Conservation (phyloP, 2,797 vertebrate genomes). For the Sebastes umbrosus region DNA sequence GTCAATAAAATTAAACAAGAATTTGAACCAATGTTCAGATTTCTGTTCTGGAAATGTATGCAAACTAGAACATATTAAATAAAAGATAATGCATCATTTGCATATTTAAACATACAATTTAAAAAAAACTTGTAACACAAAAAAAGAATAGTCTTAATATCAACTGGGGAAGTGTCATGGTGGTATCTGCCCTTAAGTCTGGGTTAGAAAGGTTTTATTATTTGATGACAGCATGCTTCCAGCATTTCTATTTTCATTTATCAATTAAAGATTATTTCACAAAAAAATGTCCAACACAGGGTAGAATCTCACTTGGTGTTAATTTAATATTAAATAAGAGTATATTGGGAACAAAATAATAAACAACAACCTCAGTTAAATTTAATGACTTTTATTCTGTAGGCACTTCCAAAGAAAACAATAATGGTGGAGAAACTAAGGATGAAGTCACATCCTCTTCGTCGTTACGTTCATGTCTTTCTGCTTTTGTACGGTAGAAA, state of each 20-base stretch:
- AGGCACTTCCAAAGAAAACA: slow-evolving; percentile 68
- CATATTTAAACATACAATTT: too few species aligned
- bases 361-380: neutral
- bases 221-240: neutral
- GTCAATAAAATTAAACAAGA: too few species aligned
- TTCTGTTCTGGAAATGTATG: too few species aligned
- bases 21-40: too few species aligned
- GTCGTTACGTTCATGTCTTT: slow-evolving; percentile 12
- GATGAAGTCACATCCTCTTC: slow-evolving; percentile 31
- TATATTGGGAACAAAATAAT: neutral
- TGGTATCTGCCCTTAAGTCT: neutral
- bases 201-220: neutral
- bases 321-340: neutral
- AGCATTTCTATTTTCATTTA: neutral
- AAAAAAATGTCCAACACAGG: neutral
- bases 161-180: accelerated
- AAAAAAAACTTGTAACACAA: too few species aligned
- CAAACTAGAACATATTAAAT: too few species aligned
- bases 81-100: too few species aligned
- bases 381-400: slow-evolving; percentile 26
- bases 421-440: slow-evolving; percentile 39
- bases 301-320: neutral
- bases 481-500: slow-evolving; percentile 13
- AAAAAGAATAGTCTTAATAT: too few species aligned
- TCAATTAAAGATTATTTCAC: neutral